Percentiles rank a stretch among this genome's conserved stretches.
Evolutionary conservation across 2,797 vertebrate genomes (phyloP).

Genomic region (Rhinoraja longicauda): DNA sequence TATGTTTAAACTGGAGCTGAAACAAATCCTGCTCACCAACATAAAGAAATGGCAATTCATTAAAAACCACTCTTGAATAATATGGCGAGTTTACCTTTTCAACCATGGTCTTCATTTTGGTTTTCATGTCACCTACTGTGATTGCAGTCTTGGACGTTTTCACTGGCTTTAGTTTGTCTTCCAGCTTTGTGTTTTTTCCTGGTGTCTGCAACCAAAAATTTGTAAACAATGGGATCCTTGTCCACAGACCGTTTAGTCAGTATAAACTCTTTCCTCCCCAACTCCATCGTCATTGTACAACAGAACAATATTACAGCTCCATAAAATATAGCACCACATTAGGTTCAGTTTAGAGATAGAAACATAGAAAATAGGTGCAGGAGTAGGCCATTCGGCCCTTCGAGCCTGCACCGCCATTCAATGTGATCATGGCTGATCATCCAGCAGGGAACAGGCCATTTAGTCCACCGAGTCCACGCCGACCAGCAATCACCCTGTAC

Average conservation of each 20-base stretch:
- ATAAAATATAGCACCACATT: neutral
- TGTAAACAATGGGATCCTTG: neutral
- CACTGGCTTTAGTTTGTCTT: neutral
- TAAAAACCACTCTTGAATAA: neutral
- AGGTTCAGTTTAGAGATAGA: no score
- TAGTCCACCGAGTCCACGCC: no score
- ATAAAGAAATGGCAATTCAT: no score
- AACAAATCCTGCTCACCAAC: neutral
- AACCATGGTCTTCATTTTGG: conserved; percentile 15
- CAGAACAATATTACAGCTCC: neutral
- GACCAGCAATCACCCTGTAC: no score
- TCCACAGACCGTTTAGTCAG: no score
- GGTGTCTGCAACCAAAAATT: conserved; percentile 2
- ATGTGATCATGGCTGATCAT: no score
- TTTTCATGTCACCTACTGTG: neutral
- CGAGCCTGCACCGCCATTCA: no score
- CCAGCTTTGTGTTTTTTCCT: neutral
- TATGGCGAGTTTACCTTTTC: neutral
- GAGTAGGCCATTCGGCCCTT: no score
- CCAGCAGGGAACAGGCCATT: no score
- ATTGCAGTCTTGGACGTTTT: neutral
- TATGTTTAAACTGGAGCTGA: neutral
- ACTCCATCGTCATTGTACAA: no score
- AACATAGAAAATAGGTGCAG: no score
- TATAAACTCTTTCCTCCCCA: neutral